Conservation (phyloP, 1,140 invertebrate genomes). For the Eupeodes corollae region DNA sequence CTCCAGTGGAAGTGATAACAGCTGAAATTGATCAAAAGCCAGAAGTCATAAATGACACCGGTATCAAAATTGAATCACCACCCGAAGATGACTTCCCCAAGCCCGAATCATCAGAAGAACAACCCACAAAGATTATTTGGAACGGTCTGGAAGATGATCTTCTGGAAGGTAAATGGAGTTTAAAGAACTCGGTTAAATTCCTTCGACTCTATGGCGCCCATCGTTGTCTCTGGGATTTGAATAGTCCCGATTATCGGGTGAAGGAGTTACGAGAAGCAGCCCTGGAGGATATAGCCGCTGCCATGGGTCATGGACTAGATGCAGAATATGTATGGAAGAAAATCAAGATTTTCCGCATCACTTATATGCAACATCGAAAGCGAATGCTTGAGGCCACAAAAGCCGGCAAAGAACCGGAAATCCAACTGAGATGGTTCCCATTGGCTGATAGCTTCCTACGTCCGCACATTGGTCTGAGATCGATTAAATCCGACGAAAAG, state of each 20-base stretch:
- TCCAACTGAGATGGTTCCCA: constrained; percentile 8
- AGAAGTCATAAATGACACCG: too few species aligned
- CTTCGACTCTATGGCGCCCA: constrained; percentile 9
- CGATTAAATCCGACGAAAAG: constrained; percentile 4
- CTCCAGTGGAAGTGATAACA: too few species aligned
- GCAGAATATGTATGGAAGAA: constrained; percentile 8
- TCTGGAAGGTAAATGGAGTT: constrained; percentile 8
- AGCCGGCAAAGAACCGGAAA: constrained; percentile 2
- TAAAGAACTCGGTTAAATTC: constrained; percentile 10
- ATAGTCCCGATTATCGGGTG: constrained; percentile 5
- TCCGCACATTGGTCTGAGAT: constrained; percentile 8
- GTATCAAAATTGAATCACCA: too few species aligned
- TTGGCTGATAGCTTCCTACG: constrained; percentile 10
- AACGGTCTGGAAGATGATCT: constrained; percentile 6
- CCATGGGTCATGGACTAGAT: constrained; percentile 7
- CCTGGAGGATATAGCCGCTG: constrained; percentile 8
- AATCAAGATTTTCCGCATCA: constrained; percentile 11
- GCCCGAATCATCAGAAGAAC: too few species aligned
- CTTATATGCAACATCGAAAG: constrained; percentile 11
- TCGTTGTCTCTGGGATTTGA: constrained; percentile 7
- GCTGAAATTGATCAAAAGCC: too few species aligned
- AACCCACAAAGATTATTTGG: constrained; percentile 2
- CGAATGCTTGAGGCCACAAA: constrained; percentile 5
- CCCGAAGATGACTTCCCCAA: too few species aligned
- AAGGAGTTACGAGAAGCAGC: constrained; percentile 6